phyloP scores from a whole-genome alignment of 2,113 vertebrate species.

The Chionomys nivalis region DNA sequence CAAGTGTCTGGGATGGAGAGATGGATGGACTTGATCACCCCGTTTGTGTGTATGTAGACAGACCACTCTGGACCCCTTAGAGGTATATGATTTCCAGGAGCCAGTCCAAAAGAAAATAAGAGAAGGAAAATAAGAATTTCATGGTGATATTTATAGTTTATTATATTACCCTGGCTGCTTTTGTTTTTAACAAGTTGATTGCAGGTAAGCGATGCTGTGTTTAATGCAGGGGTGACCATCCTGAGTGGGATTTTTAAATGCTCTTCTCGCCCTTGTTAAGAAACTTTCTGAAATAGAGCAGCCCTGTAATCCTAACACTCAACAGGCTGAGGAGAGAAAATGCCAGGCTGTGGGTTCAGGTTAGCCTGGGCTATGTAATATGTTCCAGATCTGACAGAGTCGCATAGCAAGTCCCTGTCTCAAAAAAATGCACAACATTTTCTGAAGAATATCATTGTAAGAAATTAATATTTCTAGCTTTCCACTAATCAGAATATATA shows the following conservation, averaged over 20 bases:
- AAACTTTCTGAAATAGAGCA: background rate
- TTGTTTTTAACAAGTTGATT: background rate
- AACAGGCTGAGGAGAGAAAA: background rate
- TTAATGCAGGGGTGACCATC: background rate
- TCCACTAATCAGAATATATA: background rate
- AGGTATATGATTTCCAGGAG: background rate
- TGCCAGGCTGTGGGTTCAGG: background rate
- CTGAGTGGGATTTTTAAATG: constrained; percentile 22
- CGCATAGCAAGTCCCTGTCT: background rate
- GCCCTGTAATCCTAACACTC: background rate
- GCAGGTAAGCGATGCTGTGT: background rate
- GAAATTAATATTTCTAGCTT: constrained; percentile 34
- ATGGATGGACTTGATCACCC: background rate
- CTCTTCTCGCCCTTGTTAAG: background rate
- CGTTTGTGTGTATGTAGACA: background rate
- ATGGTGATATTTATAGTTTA: constrained; percentile 3
- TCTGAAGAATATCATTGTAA: background rate
- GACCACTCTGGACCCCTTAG: no score
- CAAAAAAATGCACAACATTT: background rate
- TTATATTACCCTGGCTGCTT: background rate
- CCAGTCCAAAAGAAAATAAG: background rate
- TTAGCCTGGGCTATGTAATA: background rate
- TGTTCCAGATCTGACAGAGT: background rate
- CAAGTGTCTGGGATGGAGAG: background rate
- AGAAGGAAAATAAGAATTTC: background rate